These are phyloP conservation scores for Pterobdella sp. DNA, from an alignment of 2,888 invertebrate species.

Conservation along the genomic window DNA sequence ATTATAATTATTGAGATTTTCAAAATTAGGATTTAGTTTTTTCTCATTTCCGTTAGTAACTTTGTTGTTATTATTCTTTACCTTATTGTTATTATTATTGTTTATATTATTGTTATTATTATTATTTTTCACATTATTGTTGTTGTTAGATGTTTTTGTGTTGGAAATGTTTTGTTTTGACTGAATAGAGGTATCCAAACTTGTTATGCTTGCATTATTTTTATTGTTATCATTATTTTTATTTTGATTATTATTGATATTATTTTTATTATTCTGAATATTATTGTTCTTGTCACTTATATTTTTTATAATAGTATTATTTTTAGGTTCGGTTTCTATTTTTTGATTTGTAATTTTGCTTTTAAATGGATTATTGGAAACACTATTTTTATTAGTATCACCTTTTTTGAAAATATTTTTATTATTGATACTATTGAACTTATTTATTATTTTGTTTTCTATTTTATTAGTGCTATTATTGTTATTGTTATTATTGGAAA, in stretches of 20 bases:
- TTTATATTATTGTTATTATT: background rate
- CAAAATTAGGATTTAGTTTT: background rate
- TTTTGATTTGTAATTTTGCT: background rate
- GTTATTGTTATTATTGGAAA: background rate
- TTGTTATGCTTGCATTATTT: no score
- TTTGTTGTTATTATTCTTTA: background rate
- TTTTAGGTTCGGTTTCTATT: background rate
- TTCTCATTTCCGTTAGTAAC: background rate
- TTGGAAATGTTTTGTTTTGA: background rate
- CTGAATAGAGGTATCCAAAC: background rate
- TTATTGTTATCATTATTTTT: background rate
- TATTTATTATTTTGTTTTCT: background rate
- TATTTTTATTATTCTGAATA: background rate
- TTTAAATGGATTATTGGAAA: background rate
- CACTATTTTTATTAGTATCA: background rate
- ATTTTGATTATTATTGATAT: background rate
- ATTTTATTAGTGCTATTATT: background rate
- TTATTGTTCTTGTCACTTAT: background rate
- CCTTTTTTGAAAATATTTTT: background rate
- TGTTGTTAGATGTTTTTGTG: background rate
- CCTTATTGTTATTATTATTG: background rate
- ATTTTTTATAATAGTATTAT: background rate
- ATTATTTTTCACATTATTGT: background rate
- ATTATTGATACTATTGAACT: background rate
- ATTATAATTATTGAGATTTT: background rate